Conservation (phyloP, 2,113 vertebrate genomes). For the Aythya baeri region DNA sequence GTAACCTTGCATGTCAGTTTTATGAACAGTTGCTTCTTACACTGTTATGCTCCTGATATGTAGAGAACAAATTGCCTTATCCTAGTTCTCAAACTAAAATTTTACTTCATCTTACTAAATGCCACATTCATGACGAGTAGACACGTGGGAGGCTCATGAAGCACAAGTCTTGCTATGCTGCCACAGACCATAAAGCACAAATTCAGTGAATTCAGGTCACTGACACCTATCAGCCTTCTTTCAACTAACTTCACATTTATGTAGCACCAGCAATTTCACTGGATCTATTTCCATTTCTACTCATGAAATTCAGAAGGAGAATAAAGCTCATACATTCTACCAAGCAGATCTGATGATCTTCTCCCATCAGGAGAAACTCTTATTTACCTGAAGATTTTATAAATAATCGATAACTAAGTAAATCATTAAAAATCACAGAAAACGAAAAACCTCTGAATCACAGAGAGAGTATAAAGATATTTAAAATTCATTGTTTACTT, state of each 20-base stretch:
- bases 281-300: background rate
- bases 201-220: conserved; percentile 43
- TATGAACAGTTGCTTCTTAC: background rate
- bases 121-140: background rate
- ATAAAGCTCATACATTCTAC: background rate
- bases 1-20: background rate
- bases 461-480: background rate
- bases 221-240: conserved; percentile 30
- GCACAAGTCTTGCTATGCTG: background rate
- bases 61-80: background rate
- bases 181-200: conserved; percentile 27
- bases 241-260: background rate
- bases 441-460: background rate
- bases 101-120: background rate
- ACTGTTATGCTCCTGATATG: background rate
- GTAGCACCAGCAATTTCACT: background rate
- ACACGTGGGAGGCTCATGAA: background rate
- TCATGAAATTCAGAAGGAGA: background rate
- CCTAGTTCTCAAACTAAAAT: background rate
- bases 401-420: background rate
- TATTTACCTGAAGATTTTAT: background rate
- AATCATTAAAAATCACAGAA: background rate
- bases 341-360: background rate
- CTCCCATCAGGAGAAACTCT: background rate
- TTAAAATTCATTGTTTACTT: background rate